Conservation (phyloP, 92 coral and sea anemone genomes). For the Zoanthus solanderi region DNA sequence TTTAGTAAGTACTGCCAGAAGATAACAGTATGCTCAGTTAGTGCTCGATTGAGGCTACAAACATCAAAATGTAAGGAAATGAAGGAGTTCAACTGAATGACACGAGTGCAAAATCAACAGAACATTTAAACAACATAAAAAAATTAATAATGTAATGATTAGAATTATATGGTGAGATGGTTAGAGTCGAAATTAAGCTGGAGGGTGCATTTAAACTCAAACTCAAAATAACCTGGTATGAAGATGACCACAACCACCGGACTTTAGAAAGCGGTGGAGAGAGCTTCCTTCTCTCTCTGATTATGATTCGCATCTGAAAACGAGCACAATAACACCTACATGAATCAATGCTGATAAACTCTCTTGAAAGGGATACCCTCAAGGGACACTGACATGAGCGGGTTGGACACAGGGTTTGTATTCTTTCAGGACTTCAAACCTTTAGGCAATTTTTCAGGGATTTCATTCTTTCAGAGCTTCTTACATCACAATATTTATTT, state of each 20-base stretch:
- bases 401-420: no score
- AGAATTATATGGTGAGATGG: background rate
- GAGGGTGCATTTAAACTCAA: slow-evolving; percentile 4
- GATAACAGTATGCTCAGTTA: no score
- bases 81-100: background rate
- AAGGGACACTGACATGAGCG: no score
- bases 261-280: slow-evolving; percentile 47
- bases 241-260: slow-evolving; percentile 16
- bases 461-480: no score
- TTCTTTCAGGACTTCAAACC: no score
- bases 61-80: background rate
- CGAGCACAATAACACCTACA: slow-evolving; percentile 37
- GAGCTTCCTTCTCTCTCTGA: slow-evolving; percentile 30
- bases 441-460: no score
- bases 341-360: background rate
- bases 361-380: no score
- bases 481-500: no score
- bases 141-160: background rate
- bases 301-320: slow-evolving; percentile 52
- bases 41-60: no score
- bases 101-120: background rate
- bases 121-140: background rate
- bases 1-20: no score
- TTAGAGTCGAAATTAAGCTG: background rate
- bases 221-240: slow-evolving; percentile 52